phyloP scores from a whole-genome alignment of 2,113 vertebrate genomes.

The Ageneiosus marmoratus region DNA sequence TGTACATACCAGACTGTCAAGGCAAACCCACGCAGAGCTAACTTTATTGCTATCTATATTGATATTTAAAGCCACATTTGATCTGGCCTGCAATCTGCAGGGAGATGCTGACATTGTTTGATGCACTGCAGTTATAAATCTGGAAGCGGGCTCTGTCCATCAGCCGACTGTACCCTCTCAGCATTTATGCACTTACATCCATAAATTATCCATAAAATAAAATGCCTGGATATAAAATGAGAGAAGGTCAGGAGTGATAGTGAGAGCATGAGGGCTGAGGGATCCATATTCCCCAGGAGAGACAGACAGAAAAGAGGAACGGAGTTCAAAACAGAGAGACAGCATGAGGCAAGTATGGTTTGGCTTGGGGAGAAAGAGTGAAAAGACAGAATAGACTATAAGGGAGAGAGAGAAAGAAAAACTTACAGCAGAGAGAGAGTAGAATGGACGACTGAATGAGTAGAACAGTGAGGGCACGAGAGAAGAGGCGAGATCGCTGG shows the following conservation, averaged over 20 bases:
- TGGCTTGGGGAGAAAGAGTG: not conserved
- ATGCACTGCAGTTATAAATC: conserved; percentile 38
- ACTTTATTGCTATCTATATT: not conserved
- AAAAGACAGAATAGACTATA: conserved; percentile 9
- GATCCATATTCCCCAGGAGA: not conserved
- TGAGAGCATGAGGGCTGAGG: not conserved
- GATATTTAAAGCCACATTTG: not conserved
- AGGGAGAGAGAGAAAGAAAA: conserved; percentile 14
- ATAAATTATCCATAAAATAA: conserved; percentile 46
- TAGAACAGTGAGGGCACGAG: conserved; percentile 56
- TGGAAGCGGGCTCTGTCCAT: conserved; percentile 30
- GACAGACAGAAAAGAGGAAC: not conserved
- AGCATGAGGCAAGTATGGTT: not conserved
- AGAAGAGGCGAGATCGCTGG: conserved; percentile 63
- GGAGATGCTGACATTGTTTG: not conserved
- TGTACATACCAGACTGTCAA: not conserved
- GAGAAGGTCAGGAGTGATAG: conserved; percentile 19
- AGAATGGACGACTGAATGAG: conserved; percentile 66
- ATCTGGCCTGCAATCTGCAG: not conserved
- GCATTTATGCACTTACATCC: conserved; percentile 8
- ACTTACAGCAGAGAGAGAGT: conserved; percentile 74
- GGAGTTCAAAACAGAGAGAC: not conserved
- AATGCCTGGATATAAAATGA: conserved; percentile 1
- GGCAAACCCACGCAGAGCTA: not conserved
- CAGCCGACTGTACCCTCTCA: not conserved